Evolutionary conservation across 2,888 invertebrate genomes (phyloP).

Genomic region (Glomeris marginata): DNA sequence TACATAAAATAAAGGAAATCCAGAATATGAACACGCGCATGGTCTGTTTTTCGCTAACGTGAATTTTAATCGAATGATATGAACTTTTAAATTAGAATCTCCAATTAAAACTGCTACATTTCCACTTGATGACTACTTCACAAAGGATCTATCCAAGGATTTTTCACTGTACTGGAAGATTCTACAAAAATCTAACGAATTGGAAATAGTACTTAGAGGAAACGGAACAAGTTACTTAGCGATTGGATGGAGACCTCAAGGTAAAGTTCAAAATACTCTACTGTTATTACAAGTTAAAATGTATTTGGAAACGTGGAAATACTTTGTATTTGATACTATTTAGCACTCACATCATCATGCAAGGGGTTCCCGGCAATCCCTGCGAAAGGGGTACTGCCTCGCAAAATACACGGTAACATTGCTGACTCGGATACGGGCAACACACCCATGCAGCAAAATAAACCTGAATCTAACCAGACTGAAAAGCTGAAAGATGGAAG

Average conservation of each 20-base stretch:
- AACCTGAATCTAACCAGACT: too few relatives aligned
- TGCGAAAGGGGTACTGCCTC: not conserved
- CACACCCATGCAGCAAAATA: too few relatives aligned
- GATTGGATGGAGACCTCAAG: conserved; percentile 74
- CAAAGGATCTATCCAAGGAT: conserved; percentile 52
- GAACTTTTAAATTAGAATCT: conserved; percentile 46
- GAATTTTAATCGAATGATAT: too few relatives aligned
- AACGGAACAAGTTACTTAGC: conserved; percentile 76
- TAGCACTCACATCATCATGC: conserved; percentile 46
- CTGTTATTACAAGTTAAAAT: not conserved
- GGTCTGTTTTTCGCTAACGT: too few relatives aligned
- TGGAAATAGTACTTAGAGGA: conserved; percentile 75
- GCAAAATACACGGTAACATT: too few relatives aligned
- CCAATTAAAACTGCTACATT: conserved; percentile 56
- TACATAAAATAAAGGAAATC: too few relatives aligned
- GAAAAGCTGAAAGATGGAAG: too few relatives aligned
- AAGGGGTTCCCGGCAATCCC: conserved; percentile 59
- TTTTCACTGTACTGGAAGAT: conserved; percentile 74
- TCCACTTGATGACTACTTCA: conserved; percentile 53
- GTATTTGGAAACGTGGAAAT: not conserved
- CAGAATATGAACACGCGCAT: too few relatives aligned
- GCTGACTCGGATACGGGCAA: too few relatives aligned
- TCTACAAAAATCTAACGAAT: conserved; percentile 56
- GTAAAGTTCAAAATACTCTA: conserved; percentile 16
- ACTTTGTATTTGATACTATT: not conserved